phyloP scores from a whole-genome alignment of 2,888 invertebrate genomes.

The Congeria kusceri region DNA sequence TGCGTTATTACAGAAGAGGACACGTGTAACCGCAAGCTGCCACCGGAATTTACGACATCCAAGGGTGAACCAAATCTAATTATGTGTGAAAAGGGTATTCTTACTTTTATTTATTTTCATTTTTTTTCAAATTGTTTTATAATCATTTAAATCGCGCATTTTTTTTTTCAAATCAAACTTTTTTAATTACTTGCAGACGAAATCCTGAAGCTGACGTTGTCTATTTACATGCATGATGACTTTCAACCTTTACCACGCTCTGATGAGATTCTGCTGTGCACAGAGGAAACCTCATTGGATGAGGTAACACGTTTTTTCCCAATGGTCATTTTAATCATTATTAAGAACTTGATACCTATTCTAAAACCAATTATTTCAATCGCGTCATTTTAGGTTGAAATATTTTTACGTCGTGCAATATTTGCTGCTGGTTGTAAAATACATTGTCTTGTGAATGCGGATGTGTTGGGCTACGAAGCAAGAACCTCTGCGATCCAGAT shows the following conservation, averaged over 20 bases:
- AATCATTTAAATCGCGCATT: no score
- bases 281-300: slow-evolving; percentile 18
- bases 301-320: slow-evolving; percentile 12
- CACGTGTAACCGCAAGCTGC: slow-evolving; percentile 49
- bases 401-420: slow-evolving; percentile 67
- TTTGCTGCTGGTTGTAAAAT: slow-evolving; percentile 58
- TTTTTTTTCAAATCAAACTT: no score
- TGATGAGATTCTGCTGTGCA: slow-evolving; percentile 34
- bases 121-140: no score
- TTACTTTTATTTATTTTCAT: no score
- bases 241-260: slow-evolving; percentile 31
- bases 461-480: slow-evolving; percentile 76
- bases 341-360: no score
- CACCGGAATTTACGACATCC: slow-evolving; percentile 58
- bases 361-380: no score
- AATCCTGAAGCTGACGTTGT: slow-evolving; percentile 13
- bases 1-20: slow-evolving; percentile 44
- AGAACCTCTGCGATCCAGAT: slow-evolving; percentile 65
- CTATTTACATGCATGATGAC: slow-evolving; percentile 16
- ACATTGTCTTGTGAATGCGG: slow-evolving; percentile 70
- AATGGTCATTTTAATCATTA: no score
- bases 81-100: slow-evolving; percentile 66
- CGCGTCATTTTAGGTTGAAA: slow-evolving; percentile 69
- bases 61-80: slow-evolving; percentile 73
- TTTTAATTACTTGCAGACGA: slow-evolving; percentile 17